Evolutionary conservation across 30 jellyfish, hydroid and myxozoan genomes (phyloP), one percentile per base, ranked within the genome.

Genomic region (Hydractinia symbiolongicarpus): DNA sequence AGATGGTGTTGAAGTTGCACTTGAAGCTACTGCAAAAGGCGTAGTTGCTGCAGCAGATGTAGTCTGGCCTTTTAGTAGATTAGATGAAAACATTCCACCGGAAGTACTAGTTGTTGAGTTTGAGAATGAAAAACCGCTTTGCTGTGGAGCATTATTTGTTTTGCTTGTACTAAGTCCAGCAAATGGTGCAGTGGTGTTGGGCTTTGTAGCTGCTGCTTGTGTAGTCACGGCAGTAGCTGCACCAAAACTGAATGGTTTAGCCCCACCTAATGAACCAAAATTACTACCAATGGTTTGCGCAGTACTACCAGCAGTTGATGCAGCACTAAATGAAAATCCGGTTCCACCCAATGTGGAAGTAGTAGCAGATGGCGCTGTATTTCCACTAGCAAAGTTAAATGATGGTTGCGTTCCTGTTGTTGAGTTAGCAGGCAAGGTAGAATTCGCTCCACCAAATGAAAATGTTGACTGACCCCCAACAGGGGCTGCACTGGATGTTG

Each of bases 101-200:
- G 50, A 11, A 50, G 83, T 53, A 10, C 68, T 13, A 50, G 79
- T 77, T 10, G 55, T 60, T 8, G 75, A 6, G 49, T 64, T 58
- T 14, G 77, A 76, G 17, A 77, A 77, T n/a, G 85, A 55, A 61
- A 77, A 77, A n/a, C 85, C 79, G 5, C 85, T 77, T 17, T 54
- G 16, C 15, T 50, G 55, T 77, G 85, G 14, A 8, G 85, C 40
- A 77, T 77, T 60, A n/a, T 5, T 60, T 6, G 11, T 55, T 8
- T 49, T 21, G 19, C 56, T 54, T 8, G 44, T 53, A 77, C 56
- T 54, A 52, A 57, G 77, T 11, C 52, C 62, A 5, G 78, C 78
- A 68, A 20, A 16, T 15, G 81, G 81, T 52, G 74, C 74, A 64
- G 74, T 64, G 19, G 69, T 58, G 15, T 58, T 58, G 44, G 44